Conservation (phyloP, 2,113 vertebrate species). For the Psittacula cyanocephala region DNA sequence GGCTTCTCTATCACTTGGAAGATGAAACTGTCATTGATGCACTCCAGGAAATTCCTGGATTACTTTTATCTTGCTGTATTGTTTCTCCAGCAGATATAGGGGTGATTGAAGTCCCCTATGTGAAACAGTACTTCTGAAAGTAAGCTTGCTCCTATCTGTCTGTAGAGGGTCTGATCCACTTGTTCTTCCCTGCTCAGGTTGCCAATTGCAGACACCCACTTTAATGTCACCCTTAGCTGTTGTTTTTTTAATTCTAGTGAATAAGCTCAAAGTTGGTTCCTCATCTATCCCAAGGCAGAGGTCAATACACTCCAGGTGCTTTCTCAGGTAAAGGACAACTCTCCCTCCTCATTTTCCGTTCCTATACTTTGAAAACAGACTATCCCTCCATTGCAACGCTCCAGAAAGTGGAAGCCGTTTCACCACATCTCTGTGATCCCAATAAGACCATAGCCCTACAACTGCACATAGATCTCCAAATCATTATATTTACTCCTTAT, state of each 20-base stretch:
- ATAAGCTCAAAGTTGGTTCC: background rate
- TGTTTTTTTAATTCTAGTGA: background rate
- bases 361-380: background rate
- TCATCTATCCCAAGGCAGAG: background rate
- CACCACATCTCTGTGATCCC: accelerated
- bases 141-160: background rate
- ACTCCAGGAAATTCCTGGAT: background rate
- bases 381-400: background rate
- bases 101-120: accelerated
- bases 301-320: background rate
- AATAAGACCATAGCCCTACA: background rate
- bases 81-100: background rate
- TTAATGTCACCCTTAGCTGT: background rate
- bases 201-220: background rate
- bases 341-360: background rate
- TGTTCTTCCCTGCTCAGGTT: background rate
- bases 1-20: background rate
- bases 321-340: background rate
- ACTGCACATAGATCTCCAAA: background rate
- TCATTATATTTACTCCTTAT: accelerated
- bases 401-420: background rate
- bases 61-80: background rate
- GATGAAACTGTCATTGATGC: background rate
- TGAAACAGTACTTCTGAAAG: background rate
- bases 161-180: background rate